Evolutionary conservation across 2,888 invertebrate genomes (phyloP), one percentile per base, ranked within the genome.

Genomic region (Ommatoiulus sabulosus): DNA sequence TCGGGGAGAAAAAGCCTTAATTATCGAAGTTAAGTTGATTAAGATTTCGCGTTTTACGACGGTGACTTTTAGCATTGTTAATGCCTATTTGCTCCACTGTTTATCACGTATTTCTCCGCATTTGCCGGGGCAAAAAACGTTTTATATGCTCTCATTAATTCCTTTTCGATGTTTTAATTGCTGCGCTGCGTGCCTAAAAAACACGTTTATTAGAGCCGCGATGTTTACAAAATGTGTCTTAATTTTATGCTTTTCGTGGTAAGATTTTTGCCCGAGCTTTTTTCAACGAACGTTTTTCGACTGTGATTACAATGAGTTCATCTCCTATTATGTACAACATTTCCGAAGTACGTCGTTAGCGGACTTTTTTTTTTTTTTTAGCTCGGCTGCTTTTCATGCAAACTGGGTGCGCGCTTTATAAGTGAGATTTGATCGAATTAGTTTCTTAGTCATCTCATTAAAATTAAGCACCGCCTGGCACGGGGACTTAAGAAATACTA

Each of bases 371-470:
- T 86, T 86, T 86, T 48, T 86, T 4, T 12, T 17, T 48, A 8
- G 48, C n/a, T 86, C 15, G 35, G 35, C 35, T 35, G 35, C 35
- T 10, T 46, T 86, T 86, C 7, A 6, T 35, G 35, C 35, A 44
- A 86, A 44, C 44, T 44, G 46, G 86, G 86, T 86, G 80, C 35
- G 20, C 86, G 48, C 24, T 86, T 35, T 86, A 86, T 86, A 86
- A 86, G 86, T 86, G 86, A 86, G 86, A 86, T 86, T 86, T 86
- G 86, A 86, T 86, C 48, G 86, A 86, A 86, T 86, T 86, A 86
- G 86, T 86, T 86, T 86, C 86, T 86, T 86, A 86, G 86, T 86
- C 86, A 86, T 86, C 86, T 86, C 86, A 86, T 86, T 86, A 86
- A 86, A 86, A 86, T 86, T 86, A 86, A 86, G 44, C 86, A 48